Percentiles rank a stretch among this genome's conserved stretches.
Evolutionary conservation across 2,797 vertebrate genomes (phyloP).

Genomic region (Podarcis lilfordi): DNA sequence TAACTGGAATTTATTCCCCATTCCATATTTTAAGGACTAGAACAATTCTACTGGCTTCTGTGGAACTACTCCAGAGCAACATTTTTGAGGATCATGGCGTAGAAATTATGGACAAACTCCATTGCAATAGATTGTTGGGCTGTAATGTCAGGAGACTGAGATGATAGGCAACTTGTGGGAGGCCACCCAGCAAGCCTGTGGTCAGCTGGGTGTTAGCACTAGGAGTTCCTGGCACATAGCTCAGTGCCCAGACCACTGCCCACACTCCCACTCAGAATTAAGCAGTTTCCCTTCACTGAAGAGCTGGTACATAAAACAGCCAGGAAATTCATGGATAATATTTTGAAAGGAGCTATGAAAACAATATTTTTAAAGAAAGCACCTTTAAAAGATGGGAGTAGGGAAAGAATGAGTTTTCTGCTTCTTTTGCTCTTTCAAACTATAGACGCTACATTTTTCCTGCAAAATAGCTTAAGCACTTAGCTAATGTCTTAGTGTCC

Average conservation of each 20-base stretch:
- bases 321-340: constrained; percentile 48
- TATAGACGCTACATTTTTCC: constrained; percentile 20
- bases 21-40: not conserved
- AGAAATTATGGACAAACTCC: not conserved
- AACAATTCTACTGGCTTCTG: not conserved
- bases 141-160: not conserved
- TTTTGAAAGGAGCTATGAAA: constrained; percentile 58
- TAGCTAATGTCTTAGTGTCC: not conserved
- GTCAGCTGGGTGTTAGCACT: constrained; percentile 21
- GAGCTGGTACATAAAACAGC: constrained; percentile 31
- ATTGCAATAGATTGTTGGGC: not conserved
- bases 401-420: constrained; percentile 38
- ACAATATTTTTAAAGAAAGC: constrained; percentile 55
- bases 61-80: not conserved
- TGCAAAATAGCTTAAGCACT: constrained; percentile 21
- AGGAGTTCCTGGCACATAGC: constrained; percentile 33
- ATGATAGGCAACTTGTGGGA: constrained; percentile 5
- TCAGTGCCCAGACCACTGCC: constrained; percentile 36
- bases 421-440: constrained; percentile 34
- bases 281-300: constrained; percentile 29
- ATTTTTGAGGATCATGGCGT: not conserved
- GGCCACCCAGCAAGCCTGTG: not conserved
- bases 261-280: constrained; percentile 21
- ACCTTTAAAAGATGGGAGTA: constrained; percentile 21
- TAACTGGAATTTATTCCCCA: not conserved